Evolutionary conservation across 2,888 invertebrate genomes (phyloP).

Genomic region (Machimus atricapillus): DNA sequence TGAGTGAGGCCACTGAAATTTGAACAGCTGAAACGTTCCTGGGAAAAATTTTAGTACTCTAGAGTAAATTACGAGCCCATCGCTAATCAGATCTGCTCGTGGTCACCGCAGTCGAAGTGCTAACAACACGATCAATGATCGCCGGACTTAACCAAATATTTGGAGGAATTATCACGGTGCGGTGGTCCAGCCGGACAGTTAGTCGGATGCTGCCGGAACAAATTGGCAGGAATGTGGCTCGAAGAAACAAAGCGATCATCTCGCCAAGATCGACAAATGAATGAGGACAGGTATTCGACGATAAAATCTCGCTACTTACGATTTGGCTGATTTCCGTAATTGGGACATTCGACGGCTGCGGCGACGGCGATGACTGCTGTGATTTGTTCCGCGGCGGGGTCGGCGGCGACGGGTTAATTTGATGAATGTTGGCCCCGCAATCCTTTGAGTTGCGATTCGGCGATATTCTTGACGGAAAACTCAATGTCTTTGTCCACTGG

Average conservation of each 20-base stretch:
- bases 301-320: slow-evolving; percentile 63
- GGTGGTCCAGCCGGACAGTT: not conserved
- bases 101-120: not conserved
- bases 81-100: not conserved
- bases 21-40: not conserved
- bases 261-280: not conserved
- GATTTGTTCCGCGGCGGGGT: slow-evolving; percentile 71
- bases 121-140: not conserved
- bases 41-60: not conserved
- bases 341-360: slow-evolving; percentile 64
- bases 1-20: not conserved
- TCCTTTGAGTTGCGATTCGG: slow-evolving; percentile 82
- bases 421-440: slow-evolving; percentile 68
- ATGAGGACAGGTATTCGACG: not conserved
- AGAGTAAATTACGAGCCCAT: not conserved
- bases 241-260: not conserved
- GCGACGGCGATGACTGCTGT: slow-evolving; percentile 63
- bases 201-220: slow-evolving; percentile 7
- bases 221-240: not conserved
- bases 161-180: not conserved
- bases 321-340: slow-evolving; percentile 74
- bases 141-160: not conserved
- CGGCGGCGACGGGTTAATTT: slow-evolving; percentile 63
- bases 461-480: slow-evolving; percentile 85
- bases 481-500: slow-evolving; percentile 90